Evolutionary conservation across 2,113 vertebrate genomes (phyloP), one percentile per base, ranked within the genome.

Genomic region (Limnothrissa miodon): DNA sequence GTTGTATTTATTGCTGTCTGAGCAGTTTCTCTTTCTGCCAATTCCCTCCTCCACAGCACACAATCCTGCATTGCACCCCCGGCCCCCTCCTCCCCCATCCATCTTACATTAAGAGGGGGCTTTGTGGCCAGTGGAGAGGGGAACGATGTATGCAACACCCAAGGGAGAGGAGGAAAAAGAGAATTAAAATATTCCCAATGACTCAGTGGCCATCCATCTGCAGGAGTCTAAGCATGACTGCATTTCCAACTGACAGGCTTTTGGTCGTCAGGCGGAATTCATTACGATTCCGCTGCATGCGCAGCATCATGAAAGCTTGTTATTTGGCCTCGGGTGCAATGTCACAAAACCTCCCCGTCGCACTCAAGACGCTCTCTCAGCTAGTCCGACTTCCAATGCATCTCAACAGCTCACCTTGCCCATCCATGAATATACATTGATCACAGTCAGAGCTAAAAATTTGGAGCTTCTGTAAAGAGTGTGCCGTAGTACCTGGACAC

Each of bases 1-100:
- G 2, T 62, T 29, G n/a, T 25, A 29, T 62, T 62, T 62, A 62
- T 62, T 62, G 59, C 59, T 62, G 59, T 62, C 25, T 62, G 25
- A 62, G 59, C 59, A 62, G 59, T 62, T 62, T 62, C 59, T 62
- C 59, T 62, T 62, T 11, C 59, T 62, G 59, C 59, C 59, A 62
- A 62, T 62, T 29, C 59, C 23, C 59, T n/a, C 59, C n/a, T 29
- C 59, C 59, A 62, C 23, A 25, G n/a, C 59, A 62, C 59, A 62
- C 59, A 62, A n/a, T 13, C 59, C 59, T 29, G 29, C 56, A 25
- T 25, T 59, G 56, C n/a, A n/a, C 25, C n/a, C n/a, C n/a, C n/a
- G n/a, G 1, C 7, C 23, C 59, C 59, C n/a, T 42, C 42, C 42
- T n/a, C n/a, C 56, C 56, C 59, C 59, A 11, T 62, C 59, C 25